Conservation (phyloP, 2,888 invertebrate genomes). For the Drosophila putrida region DNA sequence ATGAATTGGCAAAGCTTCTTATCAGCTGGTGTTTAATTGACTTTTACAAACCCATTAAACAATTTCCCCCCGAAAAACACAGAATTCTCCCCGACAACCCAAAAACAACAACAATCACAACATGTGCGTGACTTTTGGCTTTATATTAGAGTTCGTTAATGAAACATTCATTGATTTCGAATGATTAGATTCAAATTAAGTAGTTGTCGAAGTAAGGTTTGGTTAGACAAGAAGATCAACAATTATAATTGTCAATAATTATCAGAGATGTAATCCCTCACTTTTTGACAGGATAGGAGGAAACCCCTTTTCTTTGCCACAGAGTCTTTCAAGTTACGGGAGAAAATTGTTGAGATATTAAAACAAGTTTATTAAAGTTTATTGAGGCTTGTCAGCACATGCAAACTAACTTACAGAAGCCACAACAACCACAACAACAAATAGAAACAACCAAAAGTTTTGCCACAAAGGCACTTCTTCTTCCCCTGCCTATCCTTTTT, state of each 20-base stretch:
- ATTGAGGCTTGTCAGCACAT: conserved; percentile 78
- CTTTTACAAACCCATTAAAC: conserved; percentile 54
- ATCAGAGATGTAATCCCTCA: not conserved
- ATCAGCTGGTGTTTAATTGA: conserved; percentile 64
- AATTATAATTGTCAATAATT: not conserved
- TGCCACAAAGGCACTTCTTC: conserved; percentile 26
- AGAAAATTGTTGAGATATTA: conserved; percentile 66
- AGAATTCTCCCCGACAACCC: conserved; percentile 8
- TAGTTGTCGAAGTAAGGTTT: not conserved
- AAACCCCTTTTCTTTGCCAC: conserved; percentile 6
- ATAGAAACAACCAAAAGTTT: conserved; percentile 39
- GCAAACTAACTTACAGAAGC: conserved; percentile 58
- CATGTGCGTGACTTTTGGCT: conserved; percentile 61
- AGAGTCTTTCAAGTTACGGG: conserved; percentile 23
- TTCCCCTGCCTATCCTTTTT: not conserved
- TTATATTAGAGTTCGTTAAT: conserved; percentile 36
- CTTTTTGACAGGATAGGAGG: not conserved
- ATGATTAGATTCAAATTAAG: conserved; percentile 43
- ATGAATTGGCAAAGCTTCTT: conserved; percentile 26
- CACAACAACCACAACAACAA: conserved; percentile 46
- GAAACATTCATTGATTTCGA: conserved; percentile 34
- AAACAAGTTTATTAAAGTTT: conserved; percentile 78
- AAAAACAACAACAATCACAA: conserved; percentile 11
- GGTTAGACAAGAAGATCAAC: not conserved
- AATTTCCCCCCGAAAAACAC: conserved; percentile 10